Percentiles rank a stretch among this genome's conserved stretches.
Evolutionary conservation across 2,797 vertebrate genomes (phyloP).

Genomic region (Poecilia gillii): DNA sequence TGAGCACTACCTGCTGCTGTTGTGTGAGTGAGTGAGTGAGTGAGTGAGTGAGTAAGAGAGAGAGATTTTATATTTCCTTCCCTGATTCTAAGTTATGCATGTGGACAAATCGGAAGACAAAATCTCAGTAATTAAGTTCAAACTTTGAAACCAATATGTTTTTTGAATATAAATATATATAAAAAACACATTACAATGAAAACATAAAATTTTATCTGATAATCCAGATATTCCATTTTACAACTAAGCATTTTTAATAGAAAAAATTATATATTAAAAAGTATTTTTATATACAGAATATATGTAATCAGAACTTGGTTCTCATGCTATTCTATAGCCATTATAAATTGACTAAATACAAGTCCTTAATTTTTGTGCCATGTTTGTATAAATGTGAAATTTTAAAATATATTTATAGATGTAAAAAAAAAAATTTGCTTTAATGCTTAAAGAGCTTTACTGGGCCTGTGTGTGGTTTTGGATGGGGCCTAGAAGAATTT

Average conservation of each 20-base stretch:
- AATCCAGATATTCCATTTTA: neutral
- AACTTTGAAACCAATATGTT: neutral
- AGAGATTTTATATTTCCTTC: neutral
- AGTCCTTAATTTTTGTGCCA: neutral
- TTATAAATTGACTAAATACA: neutral
- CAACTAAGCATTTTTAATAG: neutral
- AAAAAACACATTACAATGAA: neutral
- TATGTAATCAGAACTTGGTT: neutral
- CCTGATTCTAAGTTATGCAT: neutral
- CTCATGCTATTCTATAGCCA: no score
- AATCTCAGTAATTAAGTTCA: neutral
- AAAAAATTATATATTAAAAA: neutral
- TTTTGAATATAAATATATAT: no score
- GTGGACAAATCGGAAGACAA: neutral
- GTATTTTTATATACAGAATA: neutral
- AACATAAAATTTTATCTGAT: neutral
- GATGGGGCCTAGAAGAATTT: neutral
- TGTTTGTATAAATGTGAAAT: neutral
- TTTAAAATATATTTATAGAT: neutral
- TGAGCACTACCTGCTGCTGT: conserved; percentile 59
- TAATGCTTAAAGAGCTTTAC: neutral
- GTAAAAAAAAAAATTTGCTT: neutral
- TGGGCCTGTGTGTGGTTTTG: neutral
- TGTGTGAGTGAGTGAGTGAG: neutral
- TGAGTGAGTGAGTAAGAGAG: no score